Evolutionary conservation across 2,888 invertebrate species (phyloP), one percentile per base, ranked within the genome.

Genomic region (Microctonus hyperodae): DNA sequence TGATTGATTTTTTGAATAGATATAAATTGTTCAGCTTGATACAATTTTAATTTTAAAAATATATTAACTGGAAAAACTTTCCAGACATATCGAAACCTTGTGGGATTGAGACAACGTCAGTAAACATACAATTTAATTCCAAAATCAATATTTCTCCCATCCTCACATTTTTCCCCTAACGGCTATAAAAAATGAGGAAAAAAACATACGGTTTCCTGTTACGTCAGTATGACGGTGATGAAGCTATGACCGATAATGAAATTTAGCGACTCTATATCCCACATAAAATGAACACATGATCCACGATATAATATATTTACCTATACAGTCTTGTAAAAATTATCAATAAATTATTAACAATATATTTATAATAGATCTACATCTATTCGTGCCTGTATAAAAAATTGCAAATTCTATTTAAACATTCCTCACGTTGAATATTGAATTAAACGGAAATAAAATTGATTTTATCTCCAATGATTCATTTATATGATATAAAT

Each of bases 191-290:
- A 25, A 11, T 33, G 16, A 20, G 28, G 44, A 13, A 51, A 62
- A 61, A 61, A 53, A 59, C 44, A 28, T 9, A 23, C 51, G 10
- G 13, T 62, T 62, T 62, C 53, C 61, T 35, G 53, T 51, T 51
- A 33, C 35, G 23, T 20, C 33, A 31, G 10, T n/a, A 50, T 22
- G 1, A 10, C 13, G 69, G 71, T 70, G 35, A 10, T 35, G n/a
- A 71, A 67, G 64, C 70, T 72, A 64, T 57, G 69, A 65, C 69
- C 64, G 44, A 50, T 64, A 70, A 70, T 71, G 37, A 51, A 60
- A 69, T 64, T 58, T 59, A 61, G 37, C 25, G 33, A 10, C 28
- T 25, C 28, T 2, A 9, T 44, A 44, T 20, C 28, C 44, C 22
- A 25, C 28, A 16, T 28, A 1, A 10, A 37, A 33, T 5, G 7